Base-by-base conservation (phyloP, 2,113 vertebrate genomes). In the Tachuris rubrigastra region DNA sequence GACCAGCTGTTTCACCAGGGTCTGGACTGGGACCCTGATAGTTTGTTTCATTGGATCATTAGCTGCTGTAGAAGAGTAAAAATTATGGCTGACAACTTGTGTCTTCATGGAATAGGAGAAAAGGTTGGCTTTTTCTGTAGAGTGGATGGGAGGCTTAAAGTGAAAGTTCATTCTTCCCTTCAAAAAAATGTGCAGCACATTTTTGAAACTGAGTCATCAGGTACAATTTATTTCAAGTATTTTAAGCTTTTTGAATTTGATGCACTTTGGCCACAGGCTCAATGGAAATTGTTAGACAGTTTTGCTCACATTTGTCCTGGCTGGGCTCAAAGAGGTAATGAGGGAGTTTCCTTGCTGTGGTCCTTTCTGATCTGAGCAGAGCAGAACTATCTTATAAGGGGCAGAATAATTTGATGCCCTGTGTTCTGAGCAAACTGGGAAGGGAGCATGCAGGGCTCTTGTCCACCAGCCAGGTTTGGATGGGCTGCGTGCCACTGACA, bases 141-240 rank as follows among this genome's bases (percentile, higher is more conserved):
- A 37, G 31, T 12, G 21, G 44, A 67, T 1, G 3, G 46, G 49
- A 77, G 50, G 21, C 77, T 93, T 90, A 73, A 85, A 96, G 59
- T 33, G 37, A 56, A 89, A 84, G 66, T 91, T 91, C 9, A 6
- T 91, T 46, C 79, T 94, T 96, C 87, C 93, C 92, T 96, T 89
- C 53, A 21, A 37, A 91, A 94, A 87, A 94, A 94, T 77, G 60
- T 88, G 21, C 35, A 62, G 33, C 33, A 39, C 75, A 17, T 90
- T 82, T 91, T 66, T 89, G 82, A 90, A 90, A 84, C 37, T 87
- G 85, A 97, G 72, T 91, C 79, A 93, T 88, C 35, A 74, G 55
- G 65, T 96, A 67, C 52, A 81, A 47, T 77, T 93, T 90, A 89
- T 87, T 91, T 93, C 46, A 87, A 85, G 78, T 90, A 76, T 93